Conservation (phyloP, 2,113 vertebrate genomes). For the Pogona vitticeps region DNA sequence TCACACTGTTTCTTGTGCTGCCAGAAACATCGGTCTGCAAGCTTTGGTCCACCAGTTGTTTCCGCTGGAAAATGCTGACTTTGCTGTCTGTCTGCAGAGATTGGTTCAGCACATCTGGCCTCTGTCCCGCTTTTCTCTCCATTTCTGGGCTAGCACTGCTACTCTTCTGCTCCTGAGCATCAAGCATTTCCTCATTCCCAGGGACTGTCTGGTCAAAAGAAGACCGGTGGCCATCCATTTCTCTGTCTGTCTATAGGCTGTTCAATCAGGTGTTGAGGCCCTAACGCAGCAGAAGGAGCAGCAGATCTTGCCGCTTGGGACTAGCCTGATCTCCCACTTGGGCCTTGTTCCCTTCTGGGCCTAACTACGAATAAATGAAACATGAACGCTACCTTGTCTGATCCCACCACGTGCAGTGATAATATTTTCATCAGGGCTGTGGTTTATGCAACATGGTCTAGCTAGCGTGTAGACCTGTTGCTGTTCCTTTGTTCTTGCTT, state of each 20-base stretch:
- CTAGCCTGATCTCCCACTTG: neutral
- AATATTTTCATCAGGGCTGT: slow-evolving; percentile 32
- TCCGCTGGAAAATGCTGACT: slow-evolving; percentile 13
- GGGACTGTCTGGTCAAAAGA: neutral
- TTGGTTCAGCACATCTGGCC: neutral
- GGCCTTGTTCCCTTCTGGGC: neutral
- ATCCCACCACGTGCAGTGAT: slow-evolving; percentile 8
- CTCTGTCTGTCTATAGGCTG: neutral
- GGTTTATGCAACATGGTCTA: neutral
- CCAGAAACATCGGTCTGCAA: slow-evolving; percentile 16
- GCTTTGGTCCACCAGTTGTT: neutral
- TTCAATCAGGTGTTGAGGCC: neutral
- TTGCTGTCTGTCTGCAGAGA: slow-evolving; percentile 23
- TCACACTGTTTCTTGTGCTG: neutral
- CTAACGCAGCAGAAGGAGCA: neutral
- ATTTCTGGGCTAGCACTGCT: neutral
- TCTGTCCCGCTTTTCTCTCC: neutral
- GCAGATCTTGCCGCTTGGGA: neutral
- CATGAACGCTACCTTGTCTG: slow-evolving; percentile 14
- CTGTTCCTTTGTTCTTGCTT: neutral
- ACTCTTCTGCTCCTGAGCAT: neutral
- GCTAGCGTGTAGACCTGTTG: neutral
- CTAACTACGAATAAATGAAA: slow-evolving; percentile 11
- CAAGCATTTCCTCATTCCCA: slow-evolving; percentile 20
- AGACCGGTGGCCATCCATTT: neutral